Evolutionary conservation across 2,113 vertebrate species (phyloP), one percentile per base, ranked within the genome.

Genomic region (Phalacrocorax pelagicus): DNA sequence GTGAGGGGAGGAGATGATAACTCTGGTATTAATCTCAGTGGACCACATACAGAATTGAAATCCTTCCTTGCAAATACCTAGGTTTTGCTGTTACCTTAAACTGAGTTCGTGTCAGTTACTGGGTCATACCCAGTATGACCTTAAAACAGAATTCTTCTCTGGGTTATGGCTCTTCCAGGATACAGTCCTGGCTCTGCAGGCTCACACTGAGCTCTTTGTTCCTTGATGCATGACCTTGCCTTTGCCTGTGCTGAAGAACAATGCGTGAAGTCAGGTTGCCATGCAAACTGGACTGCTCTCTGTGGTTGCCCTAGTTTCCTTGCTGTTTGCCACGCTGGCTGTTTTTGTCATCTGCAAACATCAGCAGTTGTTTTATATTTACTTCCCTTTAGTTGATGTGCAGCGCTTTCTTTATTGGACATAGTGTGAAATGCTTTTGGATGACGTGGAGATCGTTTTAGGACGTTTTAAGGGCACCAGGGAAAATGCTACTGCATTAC

Each of bases 1-100:
- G 51, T 0, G 0, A 79, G 18, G n/a, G 8, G 57, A 42, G 32
- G 36, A 72, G 61, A 20, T 5, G 4, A 15, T 75, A 2, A 2
- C 32, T 88, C 27, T 73, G 46, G 1, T 30, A 18, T 32, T 51
- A 32, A 81, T 77, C 65, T 94, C n/a, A 29, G 6, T 15, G 44
- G 38, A 42, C 54, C 18, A 17, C 5, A 6, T 3, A 40, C 21
- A 82, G 57, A 83, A 47, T 49, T 38, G 55, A 87, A 89, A 51
- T 15, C 40, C n/a, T 84, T 62, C 57, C 80, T 63, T 82, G 46
- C 52, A 38, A 8, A 47, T 47, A 17, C 21, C 16, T 27, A 16
- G 2, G 27, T 63, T 92, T 81, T 51, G 38, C n/a, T 74, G 38
- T 61, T 29, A 4, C 58, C 59, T 74, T 44, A 42, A 75, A 4